These are phyloP conservation scores for Menura novaehollandiae DNA, from an alignment of 2,113 vertebrate species.

Conservation along the genomic window DNA sequence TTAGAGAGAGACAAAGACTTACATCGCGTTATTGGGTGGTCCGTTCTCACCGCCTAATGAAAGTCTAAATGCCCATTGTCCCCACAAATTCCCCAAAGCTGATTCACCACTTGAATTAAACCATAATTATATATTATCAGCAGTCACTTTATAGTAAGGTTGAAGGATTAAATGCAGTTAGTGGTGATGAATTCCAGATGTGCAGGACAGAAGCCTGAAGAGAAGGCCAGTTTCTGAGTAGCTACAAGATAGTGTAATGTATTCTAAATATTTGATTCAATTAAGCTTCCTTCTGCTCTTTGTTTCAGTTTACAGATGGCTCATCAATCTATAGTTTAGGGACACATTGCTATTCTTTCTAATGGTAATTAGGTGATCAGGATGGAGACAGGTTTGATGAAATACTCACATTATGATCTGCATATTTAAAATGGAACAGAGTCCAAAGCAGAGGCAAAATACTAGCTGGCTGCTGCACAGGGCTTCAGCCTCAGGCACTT, in stretches of 20 bases:
- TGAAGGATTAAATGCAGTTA: slow-evolving; percentile 56
- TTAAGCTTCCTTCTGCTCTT: slow-evolving; percentile 67
- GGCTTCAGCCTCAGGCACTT: background rate
- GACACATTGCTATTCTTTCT: slow-evolving; percentile 55
- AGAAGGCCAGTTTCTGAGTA: slow-evolving; percentile 28
- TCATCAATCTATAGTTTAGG: slow-evolving; percentile 61
- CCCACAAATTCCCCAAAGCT: slow-evolving; percentile 1
- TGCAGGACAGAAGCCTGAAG: slow-evolving; percentile 21
- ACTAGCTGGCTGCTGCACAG: background rate
- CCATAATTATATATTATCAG: slow-evolving; percentile 47
- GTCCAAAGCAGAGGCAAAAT: background rate
- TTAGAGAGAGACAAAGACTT: background rate
- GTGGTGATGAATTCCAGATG: slow-evolving; percentile 45
- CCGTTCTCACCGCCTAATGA: background rate
- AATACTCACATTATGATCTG: slow-evolving; percentile 1
- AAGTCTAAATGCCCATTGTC: background rate
- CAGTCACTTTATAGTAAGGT: slow-evolving; percentile 18
- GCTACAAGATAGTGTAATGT: slow-evolving; percentile 33
- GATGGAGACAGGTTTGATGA: slow-evolving; percentile 56
- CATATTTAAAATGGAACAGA: slow-evolving; percentile 32
- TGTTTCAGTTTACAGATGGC: slow-evolving; percentile 65
- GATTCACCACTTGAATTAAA: slow-evolving; percentile 24
- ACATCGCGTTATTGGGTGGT: background rate
- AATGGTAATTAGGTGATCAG: slow-evolving; percentile 63
- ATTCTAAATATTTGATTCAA: slow-evolving; percentile 66